These are phyloP conservation scores for Choloepus didactylus DNA, from an alignment of 2,797 vertebrate genomes.

Conservation along the genomic window DNA sequence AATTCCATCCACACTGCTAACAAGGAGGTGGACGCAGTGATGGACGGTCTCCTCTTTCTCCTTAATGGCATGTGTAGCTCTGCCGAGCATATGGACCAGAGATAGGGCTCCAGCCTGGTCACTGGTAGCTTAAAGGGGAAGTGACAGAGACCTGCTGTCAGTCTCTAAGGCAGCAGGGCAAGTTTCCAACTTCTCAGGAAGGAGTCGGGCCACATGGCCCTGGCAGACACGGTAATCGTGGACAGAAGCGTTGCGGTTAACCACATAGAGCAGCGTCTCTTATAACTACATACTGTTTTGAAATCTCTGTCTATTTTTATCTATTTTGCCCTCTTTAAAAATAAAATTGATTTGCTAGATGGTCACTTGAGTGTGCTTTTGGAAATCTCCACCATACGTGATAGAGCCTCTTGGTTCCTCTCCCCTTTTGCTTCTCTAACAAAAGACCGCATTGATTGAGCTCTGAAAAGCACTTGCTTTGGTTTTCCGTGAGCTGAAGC, in stretches of 20 bases:
- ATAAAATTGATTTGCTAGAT: not conserved
- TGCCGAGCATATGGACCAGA: not conserved
- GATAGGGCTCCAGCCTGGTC: not conserved
- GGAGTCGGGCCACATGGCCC: not conserved
- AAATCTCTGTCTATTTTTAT: not conserved
- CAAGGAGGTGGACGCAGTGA: rapidly evolving
- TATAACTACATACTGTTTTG: not conserved
- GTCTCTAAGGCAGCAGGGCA: slow-evolving; percentile 39
- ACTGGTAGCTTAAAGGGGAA: not conserved
- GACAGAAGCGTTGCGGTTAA: not conserved
- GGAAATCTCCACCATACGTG: not conserved
- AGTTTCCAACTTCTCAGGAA: not conserved
- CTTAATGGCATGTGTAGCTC: not conserved
- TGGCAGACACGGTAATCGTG: not conserved
- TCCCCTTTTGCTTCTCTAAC: not conserved
- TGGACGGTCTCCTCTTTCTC: rapidly evolving
- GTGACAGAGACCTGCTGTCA: not conserved
- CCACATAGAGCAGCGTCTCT: not conserved
- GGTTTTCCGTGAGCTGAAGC: not conserved
- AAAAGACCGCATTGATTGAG: not conserved
- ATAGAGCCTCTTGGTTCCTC: not conserved
- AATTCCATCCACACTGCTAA: not conserved
- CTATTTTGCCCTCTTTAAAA: slow-evolving; percentile 2
- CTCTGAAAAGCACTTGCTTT: not conserved
- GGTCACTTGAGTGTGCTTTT: not conserved